Evolutionary conservation across 2,888 invertebrate species (phyloP), one percentile per base, ranked within the genome.

Genomic region (Crematogaster levior): DNA sequence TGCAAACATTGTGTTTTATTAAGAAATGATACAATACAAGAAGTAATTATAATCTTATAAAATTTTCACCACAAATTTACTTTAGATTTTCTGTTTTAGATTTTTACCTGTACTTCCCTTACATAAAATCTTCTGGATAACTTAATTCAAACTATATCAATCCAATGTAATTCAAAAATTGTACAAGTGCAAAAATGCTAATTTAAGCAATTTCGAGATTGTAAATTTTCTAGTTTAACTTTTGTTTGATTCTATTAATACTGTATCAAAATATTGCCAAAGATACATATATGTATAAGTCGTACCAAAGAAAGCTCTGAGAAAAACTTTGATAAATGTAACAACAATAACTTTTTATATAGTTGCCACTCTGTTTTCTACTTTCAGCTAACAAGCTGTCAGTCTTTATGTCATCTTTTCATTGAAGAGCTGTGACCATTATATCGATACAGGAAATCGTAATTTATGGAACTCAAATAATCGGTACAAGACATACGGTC

Each of bases 401-500:
- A n/a, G 68, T 68, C 34, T 66, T 48, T 51, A 51, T 51, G 15
- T 68, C 68, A 68, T 68, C 34, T 30, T 66, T 65, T 82, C 81
- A 79, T 3, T 24, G 18, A 63, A 63, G 24, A 24, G 21, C 15
- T 61, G 43, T 46, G 72, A 43, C 46, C 53, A 43, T 18, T 68
- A 72, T 66, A 51, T 56, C 56, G 81, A 83, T 79, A 82, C 53
- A 72, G 81, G 60, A 83, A 82, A 87, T 87, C 85, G 81, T 81
- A 81, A 85, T 86, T 86, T 85, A 68, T 66, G 40, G 77, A 84
- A 80, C 74, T 21, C 74, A 63, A 73, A 81, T 84, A 83, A 88
- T 89, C 89, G 84, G 43, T 30, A 66, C 34, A 82, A 66, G 77
- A 79, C 58, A 83, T 65, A 60, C 63, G 77, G 65, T 53, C 81